Conservation (phyloP, 2,797 vertebrate genomes). For the Myotis vivesi region DNA sequence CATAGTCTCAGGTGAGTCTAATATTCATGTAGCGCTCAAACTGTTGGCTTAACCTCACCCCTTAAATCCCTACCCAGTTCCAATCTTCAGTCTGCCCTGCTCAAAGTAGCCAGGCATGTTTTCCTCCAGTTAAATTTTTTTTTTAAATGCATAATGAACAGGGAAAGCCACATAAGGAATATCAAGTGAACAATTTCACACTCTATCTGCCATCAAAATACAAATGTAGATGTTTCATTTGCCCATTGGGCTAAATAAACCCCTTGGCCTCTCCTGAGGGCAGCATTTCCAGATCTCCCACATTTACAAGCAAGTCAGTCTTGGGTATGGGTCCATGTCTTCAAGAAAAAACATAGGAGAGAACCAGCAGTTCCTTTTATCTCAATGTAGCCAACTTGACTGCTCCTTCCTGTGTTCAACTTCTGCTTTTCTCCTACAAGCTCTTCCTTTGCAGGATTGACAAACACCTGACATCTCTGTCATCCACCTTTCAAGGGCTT, state of each 20-base stretch:
- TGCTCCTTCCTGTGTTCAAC: background rate
- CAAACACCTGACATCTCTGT: background rate
- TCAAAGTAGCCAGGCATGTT: background rate
- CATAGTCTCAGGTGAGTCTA: background rate
- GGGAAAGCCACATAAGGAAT: background rate
- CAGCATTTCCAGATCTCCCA: background rate
- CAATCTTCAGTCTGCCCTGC: background rate
- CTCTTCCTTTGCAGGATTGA: background rate
- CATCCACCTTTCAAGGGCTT: background rate
- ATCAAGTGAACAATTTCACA: background rate
- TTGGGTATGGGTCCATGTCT: background rate
- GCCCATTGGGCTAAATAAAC: background rate
- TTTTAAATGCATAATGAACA: background rate
- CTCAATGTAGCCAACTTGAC: background rate
- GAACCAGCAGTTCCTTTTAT: background rate
- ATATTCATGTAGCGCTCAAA: background rate
- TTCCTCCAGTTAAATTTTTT: background rate
- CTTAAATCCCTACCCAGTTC: background rate
- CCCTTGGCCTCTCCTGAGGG: background rate
- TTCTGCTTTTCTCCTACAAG: background rate
- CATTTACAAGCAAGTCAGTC: background rate
- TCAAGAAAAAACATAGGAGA: background rate
- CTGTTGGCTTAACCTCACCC: background rate
- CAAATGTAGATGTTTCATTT: background rate
- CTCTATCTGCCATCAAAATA: background rate